Base-by-base conservation (phyloP, 2,113 vertebrate genomes). In the Heliornis fulica region DNA sequence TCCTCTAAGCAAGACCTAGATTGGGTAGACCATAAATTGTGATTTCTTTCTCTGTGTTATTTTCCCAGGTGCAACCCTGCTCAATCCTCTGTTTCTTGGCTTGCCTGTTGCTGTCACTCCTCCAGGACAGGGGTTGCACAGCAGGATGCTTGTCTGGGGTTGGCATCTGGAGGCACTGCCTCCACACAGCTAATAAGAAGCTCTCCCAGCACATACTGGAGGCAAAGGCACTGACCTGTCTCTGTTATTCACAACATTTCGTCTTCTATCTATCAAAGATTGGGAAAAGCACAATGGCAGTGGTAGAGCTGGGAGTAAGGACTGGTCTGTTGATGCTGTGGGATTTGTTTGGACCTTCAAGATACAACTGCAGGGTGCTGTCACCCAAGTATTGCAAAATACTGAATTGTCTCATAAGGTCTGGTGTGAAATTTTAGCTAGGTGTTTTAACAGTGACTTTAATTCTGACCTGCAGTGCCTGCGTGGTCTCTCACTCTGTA, bases 301-400 rank as follows among this genome's bases (percentile, higher is more conserved):
- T 50, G 32, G 32, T 1, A 1, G 28, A 80, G 32, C 54, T 80
- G 41, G 18, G 29, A 83, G 26, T 28, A 56, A 50, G 70, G 88
- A 12, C n/a, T 70, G 63, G 5, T 75, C 50, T 80, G 51, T 50
- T 1, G 2, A 26, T 66, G 43, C 54, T 57, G 23, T 68, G 56
- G 9, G 13, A 3, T 74, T 82, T 29, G 18, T 64, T 90, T 71
- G 56, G 51, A 36, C 60, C 40, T 70, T 72, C 81, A 53, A 61
- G 22, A 19, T 72, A 26, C 0, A 1, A 7, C 53, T 1, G 1
- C 15, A n/a, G 31, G 29, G 25, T 46, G 50, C 41, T 63, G 14
- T 74, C 56, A 66, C 38, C 5, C 5, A 26, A 74, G 7, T 56
- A 54, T 46, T 71, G 60, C 51, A 71, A 77, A 86, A 59, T 75